These are phyloP conservation scores for Corythaixoides concolor DNA, from an alignment of 2,113 vertebrate genomes.

Conservation along the genomic window DNA sequence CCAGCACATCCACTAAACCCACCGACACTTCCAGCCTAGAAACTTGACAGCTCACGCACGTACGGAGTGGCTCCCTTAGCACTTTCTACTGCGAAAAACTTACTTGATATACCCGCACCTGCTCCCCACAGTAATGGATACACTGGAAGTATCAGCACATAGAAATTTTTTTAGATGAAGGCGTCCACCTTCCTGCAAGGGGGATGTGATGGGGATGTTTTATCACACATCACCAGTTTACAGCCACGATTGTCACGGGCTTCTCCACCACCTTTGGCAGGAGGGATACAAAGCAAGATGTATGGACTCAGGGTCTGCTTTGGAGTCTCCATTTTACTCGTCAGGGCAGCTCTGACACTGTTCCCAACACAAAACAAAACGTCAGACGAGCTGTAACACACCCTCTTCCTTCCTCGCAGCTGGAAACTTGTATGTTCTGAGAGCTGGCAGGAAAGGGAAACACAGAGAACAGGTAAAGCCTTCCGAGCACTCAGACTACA, in stretches of 20 bases:
- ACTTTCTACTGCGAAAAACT: background rate
- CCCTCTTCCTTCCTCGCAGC: background rate
- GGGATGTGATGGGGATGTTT: background rate
- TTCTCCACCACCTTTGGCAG: background rate
- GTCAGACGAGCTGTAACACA: background rate
- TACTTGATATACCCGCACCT: background rate
- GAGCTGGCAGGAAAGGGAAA: background rate
- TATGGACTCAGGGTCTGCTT: background rate
- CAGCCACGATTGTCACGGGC: background rate
- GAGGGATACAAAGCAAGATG: background rate
- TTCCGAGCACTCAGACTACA: background rate
- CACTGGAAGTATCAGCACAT: background rate
- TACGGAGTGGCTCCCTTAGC: accelerated
- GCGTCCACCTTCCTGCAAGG: background rate
- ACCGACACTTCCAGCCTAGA: background rate
- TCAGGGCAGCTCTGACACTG: background rate
- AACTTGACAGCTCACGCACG: background rate
- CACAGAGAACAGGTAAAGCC: background rate
- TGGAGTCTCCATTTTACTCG: background rate
- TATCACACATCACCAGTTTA: background rate
- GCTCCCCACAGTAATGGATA: background rate
- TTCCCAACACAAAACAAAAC: background rate
- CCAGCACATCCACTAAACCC: background rate
- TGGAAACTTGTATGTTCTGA: background rate
- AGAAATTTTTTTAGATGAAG: background rate